phyloP scores from a whole-genome alignment of 2,888 invertebrate species.

The Coelogynopora nodosa region DNA sequence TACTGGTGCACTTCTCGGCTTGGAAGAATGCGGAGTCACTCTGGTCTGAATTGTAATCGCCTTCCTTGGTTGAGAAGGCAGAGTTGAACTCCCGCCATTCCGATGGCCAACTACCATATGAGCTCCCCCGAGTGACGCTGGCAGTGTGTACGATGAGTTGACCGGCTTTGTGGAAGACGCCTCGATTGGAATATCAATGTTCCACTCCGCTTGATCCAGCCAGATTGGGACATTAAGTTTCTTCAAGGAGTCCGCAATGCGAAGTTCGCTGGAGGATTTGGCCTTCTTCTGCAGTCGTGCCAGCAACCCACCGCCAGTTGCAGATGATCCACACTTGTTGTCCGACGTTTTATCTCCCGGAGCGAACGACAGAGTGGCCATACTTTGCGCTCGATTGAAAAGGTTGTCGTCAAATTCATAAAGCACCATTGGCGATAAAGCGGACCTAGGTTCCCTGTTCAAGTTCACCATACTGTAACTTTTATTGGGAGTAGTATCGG shows the following conservation, averaged over 20 bases:
- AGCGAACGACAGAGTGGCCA: background rate
- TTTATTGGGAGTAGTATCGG: background rate
- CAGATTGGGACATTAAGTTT: conserved; percentile 32
- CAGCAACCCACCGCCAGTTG: background rate
- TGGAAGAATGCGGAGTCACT: background rate
- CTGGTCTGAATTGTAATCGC: background rate
- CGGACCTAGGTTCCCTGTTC: background rate
- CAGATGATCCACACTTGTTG: background rate
- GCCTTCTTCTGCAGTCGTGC: conserved; percentile 1
- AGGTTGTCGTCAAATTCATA: background rate
- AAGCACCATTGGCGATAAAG: background rate
- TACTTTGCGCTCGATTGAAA: conserved; percentile 6
- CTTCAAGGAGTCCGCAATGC: conserved; percentile 29
- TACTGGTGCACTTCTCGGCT: background rate
- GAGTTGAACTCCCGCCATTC: background rate
- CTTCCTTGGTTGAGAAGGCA: background rate
- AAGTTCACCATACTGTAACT: conserved; percentile 6
- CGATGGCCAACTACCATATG: background rate
- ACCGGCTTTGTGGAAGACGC: background rate
- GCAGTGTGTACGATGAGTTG: background rate
- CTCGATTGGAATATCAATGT: conserved; percentile 10
- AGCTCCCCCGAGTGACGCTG: background rate
- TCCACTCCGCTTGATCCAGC: background rate
- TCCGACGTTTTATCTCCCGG: background rate
- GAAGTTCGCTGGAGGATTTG: background rate